Base-by-base conservation (phyloP, 2,888 invertebrate genomes). In the Embidobia sp. region DNA sequence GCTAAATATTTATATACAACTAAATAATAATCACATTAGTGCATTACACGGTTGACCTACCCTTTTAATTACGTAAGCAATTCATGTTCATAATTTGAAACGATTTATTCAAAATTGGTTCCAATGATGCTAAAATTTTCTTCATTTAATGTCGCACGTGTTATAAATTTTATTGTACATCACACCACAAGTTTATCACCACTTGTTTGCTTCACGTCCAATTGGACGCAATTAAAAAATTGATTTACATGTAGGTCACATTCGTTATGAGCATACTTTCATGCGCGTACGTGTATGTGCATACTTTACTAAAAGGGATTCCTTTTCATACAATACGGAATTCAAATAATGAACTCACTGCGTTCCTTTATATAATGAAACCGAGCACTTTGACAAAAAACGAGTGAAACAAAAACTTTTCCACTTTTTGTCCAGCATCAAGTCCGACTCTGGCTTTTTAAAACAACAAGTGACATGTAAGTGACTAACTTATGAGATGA, bases 331-430 rank as follows among this genome's bases (percentile, higher is more conserved):
- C 40, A 67, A 67, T 57, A 31, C 6, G 48, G 57, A 57, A 67
- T 67, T 67, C 67, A 57, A 67, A 67, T 67, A 67, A 67, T 67
- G 67, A 57, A 57, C 57, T 48, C 57, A 19, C 48, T n/a, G 48
- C 48, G 26, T 67, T 67, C 67, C 33, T 48, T 29, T 26, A 37
- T 33, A 53, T 44, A 55, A 55, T 35, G 53, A 66, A 55, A 53
- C 26, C 46, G 8, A 10, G 5, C 10, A 26, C 27, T 31, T 29
- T 33, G 18, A 46, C 22, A 66, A 55, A 27, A 27, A 66, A 16
- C 53, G n/a, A 46, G 33, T 46, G 42, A 66, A 66, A 55, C 46
- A 10, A 46, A 55, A 66, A 35, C 46, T 46, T 22, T 22, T 22
- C 6, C 3, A 4, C 3, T 22, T 22, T 22, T 22, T 6, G 22